These are phyloP conservation scores for Calameuta pallipes DNA, from an alignment of 2,888 invertebrate species.

Conservation along the genomic window DNA sequence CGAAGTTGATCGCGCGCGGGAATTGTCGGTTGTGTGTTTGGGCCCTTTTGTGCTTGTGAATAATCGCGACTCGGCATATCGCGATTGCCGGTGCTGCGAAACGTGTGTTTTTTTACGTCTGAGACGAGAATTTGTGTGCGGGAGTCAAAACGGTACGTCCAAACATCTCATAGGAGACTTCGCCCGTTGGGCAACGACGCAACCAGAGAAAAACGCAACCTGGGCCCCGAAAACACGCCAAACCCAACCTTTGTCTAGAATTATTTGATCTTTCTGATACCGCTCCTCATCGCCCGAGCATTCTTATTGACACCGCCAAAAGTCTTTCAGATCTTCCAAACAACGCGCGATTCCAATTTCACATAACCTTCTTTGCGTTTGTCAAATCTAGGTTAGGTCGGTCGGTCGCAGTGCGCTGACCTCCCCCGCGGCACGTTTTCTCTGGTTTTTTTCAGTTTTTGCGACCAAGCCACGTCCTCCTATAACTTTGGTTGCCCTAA, in stretches of 20 bases:
- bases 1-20: conserved; percentile 62
- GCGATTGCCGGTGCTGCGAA: conserved; percentile 42
- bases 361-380: conserved; percentile 39
- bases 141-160: conserved; percentile 49
- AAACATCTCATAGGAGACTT: conserved; percentile 30
- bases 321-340: conserved; percentile 10
- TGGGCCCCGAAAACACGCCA: conserved; percentile 34
- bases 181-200: conserved; percentile 44
- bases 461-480: background rate
- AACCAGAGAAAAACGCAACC: conserved; percentile 37
- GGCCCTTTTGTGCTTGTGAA: conserved; percentile 54
- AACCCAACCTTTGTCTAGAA: background rate
- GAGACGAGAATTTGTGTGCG: conserved; percentile 44
- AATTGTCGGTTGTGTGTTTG: conserved; percentile 60
- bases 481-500: background rate
- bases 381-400: conserved; percentile 62
- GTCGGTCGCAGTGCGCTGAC: conserved; percentile 53
- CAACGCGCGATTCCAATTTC: conserved; percentile 10
- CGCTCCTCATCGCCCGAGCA: conserved; percentile 2
- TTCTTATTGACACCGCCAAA: conserved; percentile 14
- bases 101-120: conserved; percentile 51
- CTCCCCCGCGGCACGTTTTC: conserved; percentile 45
- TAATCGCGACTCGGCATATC: conserved; percentile 31
- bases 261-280: background rate
- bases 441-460: conserved; percentile 22